Conservation (phyloP, 2,888 invertebrate species). For the Eupithecia dodoneata region DNA sequence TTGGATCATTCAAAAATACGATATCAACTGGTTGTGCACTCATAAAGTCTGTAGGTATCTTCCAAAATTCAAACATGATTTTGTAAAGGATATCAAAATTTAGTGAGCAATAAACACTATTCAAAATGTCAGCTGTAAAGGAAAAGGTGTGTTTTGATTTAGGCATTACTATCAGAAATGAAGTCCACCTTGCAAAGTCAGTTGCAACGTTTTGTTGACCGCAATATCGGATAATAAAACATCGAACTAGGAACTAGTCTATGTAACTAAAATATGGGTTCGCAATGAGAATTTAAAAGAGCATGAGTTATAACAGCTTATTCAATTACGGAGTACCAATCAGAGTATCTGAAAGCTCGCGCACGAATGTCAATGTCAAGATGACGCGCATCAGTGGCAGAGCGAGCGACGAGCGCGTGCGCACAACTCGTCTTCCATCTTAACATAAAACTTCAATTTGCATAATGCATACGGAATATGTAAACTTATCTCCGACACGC, state of each 20-base stretch:
- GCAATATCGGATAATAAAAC: background rate
- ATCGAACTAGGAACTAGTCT: constrained; percentile 6
- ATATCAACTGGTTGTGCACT: constrained; percentile 30
- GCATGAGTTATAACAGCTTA: constrained; percentile 13
- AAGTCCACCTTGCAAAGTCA: constrained; percentile 1
- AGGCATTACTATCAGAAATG: constrained; percentile 33
- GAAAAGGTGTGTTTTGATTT: constrained; percentile 20
- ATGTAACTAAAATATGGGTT: background rate
- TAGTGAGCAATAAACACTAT: constrained; percentile 29
- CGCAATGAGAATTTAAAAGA: background rate
- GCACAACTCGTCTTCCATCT: constrained; percentile 55
- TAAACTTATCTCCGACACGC: constrained; percentile 82
- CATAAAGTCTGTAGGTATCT: constrained; percentile 26
- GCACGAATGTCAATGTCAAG: constrained; percentile 54
- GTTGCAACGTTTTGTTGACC: constrained; percentile 1
- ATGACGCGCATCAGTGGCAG: constrained; percentile 60
- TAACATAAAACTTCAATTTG: constrained; percentile 83
- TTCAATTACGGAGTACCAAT: constrained; percentile 47
- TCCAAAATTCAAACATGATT: constrained; percentile 28
- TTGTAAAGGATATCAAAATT: constrained; percentile 24
- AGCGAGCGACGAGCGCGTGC: constrained; percentile 54
- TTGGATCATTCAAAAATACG: constrained; percentile 28
- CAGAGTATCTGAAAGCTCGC: constrained; percentile 43
- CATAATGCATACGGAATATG: constrained; percentile 83
- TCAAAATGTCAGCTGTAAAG: constrained; percentile 20